Evolutionary conservation across 2,888 invertebrate genomes (phyloP).

Genomic region (Agrypnus murinus): DNA sequence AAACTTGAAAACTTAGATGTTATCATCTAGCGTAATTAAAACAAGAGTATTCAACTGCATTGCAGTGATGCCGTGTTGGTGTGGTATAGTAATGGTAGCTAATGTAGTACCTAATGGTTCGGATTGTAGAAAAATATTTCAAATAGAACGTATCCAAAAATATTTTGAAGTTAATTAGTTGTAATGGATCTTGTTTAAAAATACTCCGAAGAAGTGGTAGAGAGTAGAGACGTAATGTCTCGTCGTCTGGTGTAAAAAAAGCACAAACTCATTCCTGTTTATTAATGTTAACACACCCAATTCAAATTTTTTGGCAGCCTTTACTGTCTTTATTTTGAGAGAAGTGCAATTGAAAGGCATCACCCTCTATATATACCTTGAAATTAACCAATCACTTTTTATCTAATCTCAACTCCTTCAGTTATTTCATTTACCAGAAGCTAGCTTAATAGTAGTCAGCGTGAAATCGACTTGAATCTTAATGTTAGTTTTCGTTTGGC

Average conservation of each 20-base stretch:
- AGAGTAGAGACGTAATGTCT: conserved; percentile 24
- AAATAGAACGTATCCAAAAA: not conserved
- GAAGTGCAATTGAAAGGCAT: conserved; percentile 23
- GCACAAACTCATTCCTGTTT: conserved; percentile 5
- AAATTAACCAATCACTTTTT: conserved; percentile 2
- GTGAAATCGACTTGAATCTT: not conserved
- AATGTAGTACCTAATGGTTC: too few species aligned
- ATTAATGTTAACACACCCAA: conserved; percentile 27
- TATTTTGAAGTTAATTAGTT: conserved; percentile 4
- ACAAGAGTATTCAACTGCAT: too few species aligned
- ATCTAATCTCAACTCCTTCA: conserved; percentile 14
- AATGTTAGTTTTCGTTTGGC: conserved; percentile 19
- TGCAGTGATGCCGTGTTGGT: too few species aligned
- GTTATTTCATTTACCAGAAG: conserved; percentile 17
- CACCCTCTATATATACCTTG: conserved; percentile 25
- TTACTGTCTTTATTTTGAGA: conserved; percentile 12
- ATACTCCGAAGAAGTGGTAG: conserved; percentile 8
- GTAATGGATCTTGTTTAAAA: conserved; percentile 10
- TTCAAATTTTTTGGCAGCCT: conserved; percentile 20
- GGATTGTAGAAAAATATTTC: too few species aligned
- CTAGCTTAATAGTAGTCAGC: not conserved
- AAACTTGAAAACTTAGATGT: too few species aligned
- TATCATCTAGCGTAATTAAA: too few species aligned
- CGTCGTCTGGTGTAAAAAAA: conserved; percentile 29
- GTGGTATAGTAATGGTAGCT: too few species aligned